Evolutionary conservation across 2,113 vertebrate genomes (phyloP).

Genomic region (Burhinus oedicnemus): DNA sequence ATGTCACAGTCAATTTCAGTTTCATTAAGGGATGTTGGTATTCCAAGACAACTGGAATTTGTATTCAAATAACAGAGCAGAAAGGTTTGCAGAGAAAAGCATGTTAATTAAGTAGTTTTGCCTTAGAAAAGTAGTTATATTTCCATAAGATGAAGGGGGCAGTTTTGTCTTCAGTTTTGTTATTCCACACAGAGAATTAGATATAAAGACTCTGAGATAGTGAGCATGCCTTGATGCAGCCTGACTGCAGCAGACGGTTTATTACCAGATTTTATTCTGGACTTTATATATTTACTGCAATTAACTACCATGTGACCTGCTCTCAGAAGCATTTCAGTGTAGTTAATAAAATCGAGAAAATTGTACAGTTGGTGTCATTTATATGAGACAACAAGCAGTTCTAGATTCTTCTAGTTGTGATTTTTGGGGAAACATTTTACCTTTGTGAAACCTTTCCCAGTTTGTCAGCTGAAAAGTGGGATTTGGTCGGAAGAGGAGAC

Average conservation of each 20-base stretch:
- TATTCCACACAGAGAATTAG: background rate
- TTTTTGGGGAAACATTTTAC: background rate
- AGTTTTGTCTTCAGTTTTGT: background rate
- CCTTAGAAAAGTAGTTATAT: background rate
- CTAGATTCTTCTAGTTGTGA: background rate
- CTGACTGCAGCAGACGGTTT: background rate
- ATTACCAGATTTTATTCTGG: background rate
- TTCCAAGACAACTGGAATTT: background rate
- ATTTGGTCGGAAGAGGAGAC: background rate
- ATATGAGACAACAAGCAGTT: background rate
- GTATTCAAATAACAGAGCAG: background rate
- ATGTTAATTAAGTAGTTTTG: background rate
- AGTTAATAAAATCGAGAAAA: background rate
- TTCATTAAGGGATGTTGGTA: background rate
- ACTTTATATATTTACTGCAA: background rate
- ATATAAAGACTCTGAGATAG: background rate
- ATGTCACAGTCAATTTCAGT: background rate
- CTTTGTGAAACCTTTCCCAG: background rate
- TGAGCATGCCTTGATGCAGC: background rate
- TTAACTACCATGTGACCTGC: background rate
- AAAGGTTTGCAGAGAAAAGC: background rate
- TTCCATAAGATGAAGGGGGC: background rate
- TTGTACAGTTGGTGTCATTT: background rate
- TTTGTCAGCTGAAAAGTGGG: background rate
- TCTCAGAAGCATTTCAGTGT: background rate